Conservation (phyloP, 2,113 vertebrate genomes). For the Protomyctophum bolini region DNA sequence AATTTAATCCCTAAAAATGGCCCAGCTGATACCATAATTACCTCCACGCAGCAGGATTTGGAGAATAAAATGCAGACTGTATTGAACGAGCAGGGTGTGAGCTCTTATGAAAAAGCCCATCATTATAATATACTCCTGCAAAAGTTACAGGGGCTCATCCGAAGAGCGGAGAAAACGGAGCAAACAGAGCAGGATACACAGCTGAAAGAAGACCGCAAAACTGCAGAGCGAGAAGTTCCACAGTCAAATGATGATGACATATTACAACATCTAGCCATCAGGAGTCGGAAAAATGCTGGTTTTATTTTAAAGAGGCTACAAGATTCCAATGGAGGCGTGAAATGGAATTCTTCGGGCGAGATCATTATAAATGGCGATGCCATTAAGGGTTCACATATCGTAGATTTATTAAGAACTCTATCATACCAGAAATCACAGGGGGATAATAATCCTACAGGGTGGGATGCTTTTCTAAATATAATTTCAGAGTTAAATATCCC, state of each 20-base stretch:
- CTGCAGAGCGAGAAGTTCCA: no score
- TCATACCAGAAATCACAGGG: not conserved
- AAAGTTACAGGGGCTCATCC: not conserved
- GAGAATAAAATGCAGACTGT: constrained; percentile 1
- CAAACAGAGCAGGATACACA: no score
- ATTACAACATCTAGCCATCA: not conserved
- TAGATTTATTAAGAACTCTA: not conserved
- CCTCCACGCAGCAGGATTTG: not conserved
- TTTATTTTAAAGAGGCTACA: not conserved
- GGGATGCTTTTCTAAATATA: constrained; percentile 1
- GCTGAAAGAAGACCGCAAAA: no score
- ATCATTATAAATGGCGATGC: not conserved
- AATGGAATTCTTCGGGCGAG: not conserved
- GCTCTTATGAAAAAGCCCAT: not conserved
- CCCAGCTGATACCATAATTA: not conserved
- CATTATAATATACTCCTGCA: not conserved
- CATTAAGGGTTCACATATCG: not conserved
- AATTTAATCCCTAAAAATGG: not conserved
- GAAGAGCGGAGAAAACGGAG: not conserved
- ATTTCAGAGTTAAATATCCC: not conserved
- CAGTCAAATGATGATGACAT: not conserved
- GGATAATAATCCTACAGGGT: not conserved
- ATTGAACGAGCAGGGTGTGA: not conserved
- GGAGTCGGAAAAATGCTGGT: not conserved
- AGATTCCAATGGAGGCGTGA: not conserved